These are phyloP conservation scores for Lithophane leautieri DNA, from an alignment of 2,888 invertebrate genomes.

Conservation along the genomic window DNA sequence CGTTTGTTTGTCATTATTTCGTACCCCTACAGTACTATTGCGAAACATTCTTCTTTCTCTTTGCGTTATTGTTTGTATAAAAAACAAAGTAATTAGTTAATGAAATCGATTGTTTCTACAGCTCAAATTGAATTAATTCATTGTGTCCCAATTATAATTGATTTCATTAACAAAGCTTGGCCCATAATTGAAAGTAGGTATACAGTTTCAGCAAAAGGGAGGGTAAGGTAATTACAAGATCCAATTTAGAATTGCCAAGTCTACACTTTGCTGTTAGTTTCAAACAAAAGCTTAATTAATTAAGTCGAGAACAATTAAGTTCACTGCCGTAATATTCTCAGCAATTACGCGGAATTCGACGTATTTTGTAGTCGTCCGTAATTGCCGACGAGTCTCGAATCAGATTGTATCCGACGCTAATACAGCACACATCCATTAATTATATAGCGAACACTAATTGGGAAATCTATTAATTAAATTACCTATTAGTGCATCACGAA, in stretches of 20 bases:
- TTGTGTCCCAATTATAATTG: slow-evolving; percentile 88
- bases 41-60: slow-evolving; percentile 47
- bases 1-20: slow-evolving; percentile 58
- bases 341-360: slow-evolving; percentile 89
- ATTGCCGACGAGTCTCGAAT: slow-evolving; percentile 86
- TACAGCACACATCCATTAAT: slow-evolving; percentile 87
- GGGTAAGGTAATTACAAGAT: slow-evolving; percentile 90
- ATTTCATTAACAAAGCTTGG: slow-evolving; percentile 88
- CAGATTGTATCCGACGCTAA: slow-evolving; percentile 88
- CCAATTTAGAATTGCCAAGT: slow-evolving; percentile 91
- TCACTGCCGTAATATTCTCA: slow-evolving; percentile 90
- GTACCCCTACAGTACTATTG: slow-evolving; percentile 20
- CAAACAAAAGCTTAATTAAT: slow-evolving; percentile 91
- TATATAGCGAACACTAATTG: slow-evolving; percentile 86
- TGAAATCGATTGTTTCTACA: slow-evolving; percentile 74
- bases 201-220: slow-evolving; percentile 88
- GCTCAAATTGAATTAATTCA: slow-evolving; percentile 79
- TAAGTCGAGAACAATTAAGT: slow-evolving; percentile 91
- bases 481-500: slow-evolving; percentile 76
- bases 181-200: slow-evolving; percentile 90
- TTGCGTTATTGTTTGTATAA: slow-evolving; percentile 59
- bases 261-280: slow-evolving; percentile 91
- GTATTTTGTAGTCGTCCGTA: slow-evolving; percentile 88
- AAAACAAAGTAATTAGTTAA: slow-evolving; percentile 79
- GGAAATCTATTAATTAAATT: slow-evolving; percentile 88